Conservation (phyloP, 30 jellyfish, hydroid and myxozoan species). For the Chrysaora quinquecirrha region DNA sequence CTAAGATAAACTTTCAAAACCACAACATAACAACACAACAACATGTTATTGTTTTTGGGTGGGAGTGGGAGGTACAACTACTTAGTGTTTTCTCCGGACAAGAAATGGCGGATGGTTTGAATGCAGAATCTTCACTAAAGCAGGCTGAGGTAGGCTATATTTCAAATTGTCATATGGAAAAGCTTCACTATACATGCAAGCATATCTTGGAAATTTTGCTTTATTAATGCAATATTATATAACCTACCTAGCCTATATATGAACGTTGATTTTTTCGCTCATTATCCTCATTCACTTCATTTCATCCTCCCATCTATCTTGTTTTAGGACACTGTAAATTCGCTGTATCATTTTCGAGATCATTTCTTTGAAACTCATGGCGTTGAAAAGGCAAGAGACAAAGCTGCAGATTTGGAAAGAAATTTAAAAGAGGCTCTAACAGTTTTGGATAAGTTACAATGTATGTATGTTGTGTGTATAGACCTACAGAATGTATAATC, state of each 20-base stretch:
- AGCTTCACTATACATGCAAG: no score
- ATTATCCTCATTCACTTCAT: not conserved
- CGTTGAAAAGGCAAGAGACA: slow-evolving; percentile 45
- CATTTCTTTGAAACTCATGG: slow-evolving; percentile 61
- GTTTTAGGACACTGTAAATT: slow-evolving; percentile 75
- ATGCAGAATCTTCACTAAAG: slow-evolving; percentile 30
- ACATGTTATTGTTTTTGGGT: no score
- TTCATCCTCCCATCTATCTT: no score
- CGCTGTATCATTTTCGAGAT: slow-evolving; percentile 68
- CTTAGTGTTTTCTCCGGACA: no score
- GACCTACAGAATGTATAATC: no score
- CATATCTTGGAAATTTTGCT: no score
- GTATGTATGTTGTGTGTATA: no score
- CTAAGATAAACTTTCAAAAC: slow-evolving; percentile 53
- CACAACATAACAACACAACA: no score
- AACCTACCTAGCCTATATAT: not conserved
- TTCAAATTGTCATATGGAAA: no score
- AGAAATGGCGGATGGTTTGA: slow-evolving; percentile 48
- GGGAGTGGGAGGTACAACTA: no score
- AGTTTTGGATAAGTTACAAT: slow-evolving; percentile 74
- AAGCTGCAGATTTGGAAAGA: slow-evolving; percentile 54
- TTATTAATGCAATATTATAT: no score
- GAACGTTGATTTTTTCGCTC: not conserved
- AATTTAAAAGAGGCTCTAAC: slow-evolving; percentile 51
- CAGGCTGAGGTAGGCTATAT: slow-evolving; percentile 43